A percentile compares a stretch with the other conserved stretches of the same genome.
Evolutionary conservation across 1,140 invertebrate genomes (phyloP).

Genomic region (Plodia interpunctella): DNA sequence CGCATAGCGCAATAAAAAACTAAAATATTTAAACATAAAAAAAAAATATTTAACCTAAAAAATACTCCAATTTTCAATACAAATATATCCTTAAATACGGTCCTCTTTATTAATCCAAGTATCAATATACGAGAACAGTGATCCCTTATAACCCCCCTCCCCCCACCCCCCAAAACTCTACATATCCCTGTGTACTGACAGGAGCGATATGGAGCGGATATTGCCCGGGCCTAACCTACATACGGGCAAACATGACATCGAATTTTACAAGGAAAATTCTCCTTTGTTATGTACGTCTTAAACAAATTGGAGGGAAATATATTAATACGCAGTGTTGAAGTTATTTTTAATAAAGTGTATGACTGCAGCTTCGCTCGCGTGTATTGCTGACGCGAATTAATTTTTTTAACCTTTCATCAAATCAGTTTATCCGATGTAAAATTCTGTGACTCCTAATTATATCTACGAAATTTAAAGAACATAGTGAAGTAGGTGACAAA

Average conservation of each 20-base stretch:
- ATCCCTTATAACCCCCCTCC: slow-evolving; percentile 12
- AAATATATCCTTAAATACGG: slow-evolving; percentile 1
- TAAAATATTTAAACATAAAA: no score
- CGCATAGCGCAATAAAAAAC: no score
- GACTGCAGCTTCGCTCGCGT: no score
- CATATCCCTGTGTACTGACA: slow-evolving; percentile 39
- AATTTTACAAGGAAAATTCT: slow-evolving; percentile 8
- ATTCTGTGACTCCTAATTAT: no score
- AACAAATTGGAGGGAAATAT: neutral
- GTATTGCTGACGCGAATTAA: no score
- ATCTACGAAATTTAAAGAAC: no score
- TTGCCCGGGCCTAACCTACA: slow-evolving; percentile 30
- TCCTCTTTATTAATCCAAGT: slow-evolving; percentile 9
- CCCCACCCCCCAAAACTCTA: slow-evolving; percentile 22
- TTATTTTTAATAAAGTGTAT: no score
- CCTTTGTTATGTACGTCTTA: slow-evolving; percentile 2
- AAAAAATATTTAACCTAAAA: no score
- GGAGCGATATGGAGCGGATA: slow-evolving; percentile 36
- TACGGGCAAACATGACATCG: neutral
- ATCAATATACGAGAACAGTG: slow-evolving; percentile 19
- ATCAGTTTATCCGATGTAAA: no score
- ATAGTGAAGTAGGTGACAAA: no score
- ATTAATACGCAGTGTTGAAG: neutral
- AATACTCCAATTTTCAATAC: neutral
- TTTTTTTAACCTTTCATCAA: no score